Evolutionary conservation across 2,113 vertebrate genomes (phyloP), one percentile per base, ranked within the genome.

Genomic region (Vulpes lagopus): DNA sequence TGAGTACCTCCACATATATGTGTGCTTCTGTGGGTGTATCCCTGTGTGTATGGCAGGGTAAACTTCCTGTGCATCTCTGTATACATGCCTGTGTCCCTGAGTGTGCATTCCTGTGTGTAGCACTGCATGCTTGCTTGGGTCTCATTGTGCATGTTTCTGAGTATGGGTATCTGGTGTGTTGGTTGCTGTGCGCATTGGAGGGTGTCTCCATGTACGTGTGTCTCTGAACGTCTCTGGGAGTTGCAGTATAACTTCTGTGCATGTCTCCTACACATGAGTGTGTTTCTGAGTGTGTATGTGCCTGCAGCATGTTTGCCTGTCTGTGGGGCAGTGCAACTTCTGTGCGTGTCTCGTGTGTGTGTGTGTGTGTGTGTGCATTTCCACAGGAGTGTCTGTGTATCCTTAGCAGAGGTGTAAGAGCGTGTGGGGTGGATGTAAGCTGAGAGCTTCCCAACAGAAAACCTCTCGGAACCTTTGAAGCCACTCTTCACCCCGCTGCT

Each of bases 381-480:
- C 76, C 35, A 14, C 0, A 2, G 64, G 3, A 62, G 30, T 53
- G 43, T 27, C 32, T 30, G 64, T 19, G 32, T 23, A 30, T 64
- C 23, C 3, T 0, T 1, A 2, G 0, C 1, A 5, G 25, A 43
- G 15, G 38, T n/a, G 35, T 23, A 30, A 12, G 38, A 17, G 23
- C 9, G 12, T 49, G 11, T 3, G n/a, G 0, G 3, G 19, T 11
- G 9, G 1, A 2, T 30, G 15, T 49, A 73, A 55, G n/a, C 53
- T 15, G 20, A 16, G 55, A 64, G 10, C 1, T 35, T 32, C 11
- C 32, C 32, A 27, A 12, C 59, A 67, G 32, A 91, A n/a, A 19
- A 35, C 27, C 0, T 1, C 49, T 59, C n/a, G 3, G 22, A 38
- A 10, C 38, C 30, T 51, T 12, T 7, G 2, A 10, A n/a, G 4